A percentile compares a stretch with the other conserved stretches of the same genome.
Evolutionary conservation across 2,113 vertebrate species (phyloP).

Genomic region (Myrmecophaga tridactyla): DNA sequence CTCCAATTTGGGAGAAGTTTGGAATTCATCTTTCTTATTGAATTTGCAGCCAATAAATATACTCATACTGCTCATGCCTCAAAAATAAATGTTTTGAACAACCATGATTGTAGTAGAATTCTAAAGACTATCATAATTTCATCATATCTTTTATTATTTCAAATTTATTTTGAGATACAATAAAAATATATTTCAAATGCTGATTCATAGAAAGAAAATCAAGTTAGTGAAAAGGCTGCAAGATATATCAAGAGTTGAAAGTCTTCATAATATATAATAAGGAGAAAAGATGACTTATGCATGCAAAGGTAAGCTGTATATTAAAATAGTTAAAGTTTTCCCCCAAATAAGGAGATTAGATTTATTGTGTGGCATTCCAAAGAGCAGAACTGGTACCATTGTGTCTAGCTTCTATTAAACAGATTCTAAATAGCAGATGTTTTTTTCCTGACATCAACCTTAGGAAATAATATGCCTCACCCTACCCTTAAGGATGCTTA

Average conservation of each 20-base stretch:
- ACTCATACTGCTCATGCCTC: background rate
- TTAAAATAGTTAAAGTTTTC: background rate
- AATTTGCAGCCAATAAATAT: background rate
- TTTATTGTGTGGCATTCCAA: background rate
- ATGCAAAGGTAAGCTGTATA: background rate
- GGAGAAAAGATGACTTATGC: background rate
- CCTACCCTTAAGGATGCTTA: background rate
- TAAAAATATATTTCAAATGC: background rate
- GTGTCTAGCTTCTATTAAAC: constrained; percentile 1
- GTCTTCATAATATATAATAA: background rate
- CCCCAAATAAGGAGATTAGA: background rate
- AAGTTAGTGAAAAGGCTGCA: background rate
- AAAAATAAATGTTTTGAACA: background rate
- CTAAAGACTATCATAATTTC: background rate
- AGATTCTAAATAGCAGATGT: constrained; percentile 15
- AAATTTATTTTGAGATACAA: background rate
- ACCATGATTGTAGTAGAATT: background rate
- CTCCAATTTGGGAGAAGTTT: background rate
- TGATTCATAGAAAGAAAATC: background rate
- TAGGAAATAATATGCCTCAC: background rate
- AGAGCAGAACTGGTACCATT: background rate
- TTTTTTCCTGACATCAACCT: background rate
- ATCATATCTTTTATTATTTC: background rate
- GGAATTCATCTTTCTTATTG: background rate
- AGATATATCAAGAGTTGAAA: background rate